A percentile compares a stretch with the other conserved stretches of the same genome.
phyloP scores from a whole-genome alignment of 1,140 invertebrate species.

The Cyrtorhinus lividipennis region DNA sequence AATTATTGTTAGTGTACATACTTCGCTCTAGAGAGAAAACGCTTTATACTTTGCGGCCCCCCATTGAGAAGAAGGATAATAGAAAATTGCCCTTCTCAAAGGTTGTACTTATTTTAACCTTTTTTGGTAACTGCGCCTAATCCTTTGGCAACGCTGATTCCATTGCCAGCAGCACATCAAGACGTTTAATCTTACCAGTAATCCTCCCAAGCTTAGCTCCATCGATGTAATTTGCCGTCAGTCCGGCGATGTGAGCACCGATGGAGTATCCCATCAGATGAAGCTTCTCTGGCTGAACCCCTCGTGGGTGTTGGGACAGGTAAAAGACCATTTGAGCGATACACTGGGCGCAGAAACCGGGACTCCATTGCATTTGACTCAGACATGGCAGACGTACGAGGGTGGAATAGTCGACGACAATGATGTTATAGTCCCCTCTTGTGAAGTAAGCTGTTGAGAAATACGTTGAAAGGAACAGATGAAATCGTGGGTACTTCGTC shows the following conservation, averaged over 20 bases:
- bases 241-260: slow-evolving; percentile 68
- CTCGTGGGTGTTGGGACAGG: slow-evolving; percentile 55
- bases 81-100: no score
- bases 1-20: no score
- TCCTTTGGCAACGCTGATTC: no score
- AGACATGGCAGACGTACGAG: slow-evolving; percentile 69
- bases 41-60: no score
- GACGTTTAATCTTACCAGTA: slow-evolving; percentile 49
- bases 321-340: slow-evolving; percentile 67
- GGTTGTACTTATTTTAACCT: no score
- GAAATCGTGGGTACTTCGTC: not conserved
- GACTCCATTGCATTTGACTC: slow-evolving; percentile 66
- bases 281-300: slow-evolving; percentile 51
- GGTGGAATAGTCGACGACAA: slow-evolving; percentile 69
- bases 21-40: no score
- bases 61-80: no score
- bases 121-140: no score
- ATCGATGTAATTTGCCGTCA: slow-evolving; percentile 57
- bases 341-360: slow-evolving; percentile 62
- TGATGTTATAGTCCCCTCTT: slow-evolving; percentile 65
- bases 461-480: slow-evolving; percentile 22
- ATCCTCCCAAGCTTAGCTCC: slow-evolving; percentile 56
- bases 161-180: no score
- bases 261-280: slow-evolving; percentile 74
- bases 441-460: slow-evolving; percentile 61